Percentiles rank a stretch among this genome's conserved stretches.
Evolutionary conservation across 2,888 invertebrate genomes (phyloP).

Genomic region (Argynnis bischoffii): DNA sequence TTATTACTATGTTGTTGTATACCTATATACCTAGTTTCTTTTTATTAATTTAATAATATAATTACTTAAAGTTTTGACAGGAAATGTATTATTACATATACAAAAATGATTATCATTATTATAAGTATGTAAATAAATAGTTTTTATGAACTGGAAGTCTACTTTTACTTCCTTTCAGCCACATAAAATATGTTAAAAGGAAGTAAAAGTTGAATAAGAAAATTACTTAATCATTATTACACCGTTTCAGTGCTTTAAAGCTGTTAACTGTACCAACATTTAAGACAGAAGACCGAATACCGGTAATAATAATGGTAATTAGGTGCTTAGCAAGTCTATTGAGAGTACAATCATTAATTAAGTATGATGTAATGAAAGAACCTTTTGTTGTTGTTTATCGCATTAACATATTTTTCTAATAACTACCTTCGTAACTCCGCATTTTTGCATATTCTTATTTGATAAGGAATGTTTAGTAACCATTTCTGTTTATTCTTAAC

Average conservation of each 20-base stretch:
- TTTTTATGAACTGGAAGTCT: conserved; percentile 17
- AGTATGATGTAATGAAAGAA: conserved; percentile 44
- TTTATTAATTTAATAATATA: neutral
- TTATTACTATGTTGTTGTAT: neutral
- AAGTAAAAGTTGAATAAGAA: conserved; percentile 16
- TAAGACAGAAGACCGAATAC: no score
- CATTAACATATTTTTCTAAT: conserved; percentile 52
- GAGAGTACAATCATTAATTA: conserved; percentile 54
- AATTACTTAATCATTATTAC: neutral
- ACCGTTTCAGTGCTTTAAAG: no score
- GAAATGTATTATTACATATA: neutral
- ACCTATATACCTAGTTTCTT: neutral
- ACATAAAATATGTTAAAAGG: conserved; percentile 16
- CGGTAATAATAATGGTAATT: no score
- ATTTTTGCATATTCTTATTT: conserved; percentile 37
- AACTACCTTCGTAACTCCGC: conserved; percentile 37
- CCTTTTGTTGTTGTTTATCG: conserved; percentile 47
- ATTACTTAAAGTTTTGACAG: neutral
- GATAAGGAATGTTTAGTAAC: conserved; percentile 15
- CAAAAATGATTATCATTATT: neutral
- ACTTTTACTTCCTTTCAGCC: conserved; percentile 27
- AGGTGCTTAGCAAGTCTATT: no score
- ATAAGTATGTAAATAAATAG: neutral
- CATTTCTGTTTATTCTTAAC: conserved; percentile 11
- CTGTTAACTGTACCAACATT: no score